These are phyloP conservation scores for Rousettus leschenaultii DNA, from an alignment of 2,113 vertebrate species.

Conservation along the genomic window DNA sequence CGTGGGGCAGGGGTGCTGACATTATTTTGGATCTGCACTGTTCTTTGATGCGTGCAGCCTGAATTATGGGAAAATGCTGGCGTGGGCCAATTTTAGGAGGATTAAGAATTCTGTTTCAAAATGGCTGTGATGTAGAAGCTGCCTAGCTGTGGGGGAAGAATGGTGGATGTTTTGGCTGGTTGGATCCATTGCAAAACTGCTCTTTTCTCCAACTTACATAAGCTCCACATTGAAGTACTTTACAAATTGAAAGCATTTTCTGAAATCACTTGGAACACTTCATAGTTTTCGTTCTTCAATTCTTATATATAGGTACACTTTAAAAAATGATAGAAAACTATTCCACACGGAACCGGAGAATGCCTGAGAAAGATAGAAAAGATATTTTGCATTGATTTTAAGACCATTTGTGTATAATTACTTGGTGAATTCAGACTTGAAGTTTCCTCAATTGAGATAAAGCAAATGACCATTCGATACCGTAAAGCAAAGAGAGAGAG, in stretches of 20 bases:
- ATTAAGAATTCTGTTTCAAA: background rate
- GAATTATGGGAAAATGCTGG: background rate
- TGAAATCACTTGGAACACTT: slow-evolving; percentile 56
- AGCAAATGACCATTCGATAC: background rate
- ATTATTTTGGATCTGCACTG: background rate
- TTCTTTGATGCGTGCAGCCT: background rate
- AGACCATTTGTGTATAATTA: background rate
- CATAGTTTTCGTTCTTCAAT: slow-evolving; percentile 52
- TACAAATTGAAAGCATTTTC: slow-evolving; percentile 49
- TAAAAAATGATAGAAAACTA: slow-evolving; percentile 27
- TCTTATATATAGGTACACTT: slow-evolving; percentile 36
- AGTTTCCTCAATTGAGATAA: background rate
- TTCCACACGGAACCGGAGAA: background rate
- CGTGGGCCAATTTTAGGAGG: background rate
- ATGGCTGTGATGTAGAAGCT: background rate
- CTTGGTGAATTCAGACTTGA: background rate
- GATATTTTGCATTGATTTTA: background rate
- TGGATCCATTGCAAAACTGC: slow-evolving; percentile 47
- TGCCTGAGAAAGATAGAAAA: background rate
- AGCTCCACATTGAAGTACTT: slow-evolving; percentile 44
- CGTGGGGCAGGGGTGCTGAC: background rate
- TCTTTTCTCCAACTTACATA: slow-evolving; percentile 50
- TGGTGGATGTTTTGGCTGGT: slow-evolving; percentile 31
- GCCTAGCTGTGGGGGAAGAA: background rate
- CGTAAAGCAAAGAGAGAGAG: background rate